These are phyloP conservation scores for Crenuchus spilurus DNA, from an alignment of 2,797 vertebrate genomes.

Conservation along the genomic window DNA sequence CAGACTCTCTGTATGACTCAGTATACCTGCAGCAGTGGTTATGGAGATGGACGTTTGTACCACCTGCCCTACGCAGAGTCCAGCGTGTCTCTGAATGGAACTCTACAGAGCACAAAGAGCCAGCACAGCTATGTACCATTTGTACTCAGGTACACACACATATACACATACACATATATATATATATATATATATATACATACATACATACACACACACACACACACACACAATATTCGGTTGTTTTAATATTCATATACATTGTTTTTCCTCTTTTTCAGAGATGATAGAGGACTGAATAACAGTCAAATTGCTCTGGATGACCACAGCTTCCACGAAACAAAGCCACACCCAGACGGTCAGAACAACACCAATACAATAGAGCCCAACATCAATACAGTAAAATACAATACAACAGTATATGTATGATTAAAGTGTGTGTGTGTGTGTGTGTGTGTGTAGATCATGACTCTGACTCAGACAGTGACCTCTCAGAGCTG, in stretches of 20 bases:
- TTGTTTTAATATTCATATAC: neutral
- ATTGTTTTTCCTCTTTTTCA: constrained; percentile 60
- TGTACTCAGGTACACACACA: constrained; percentile 79
- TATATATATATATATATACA: neutral
- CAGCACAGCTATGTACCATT: constrained; percentile 95
- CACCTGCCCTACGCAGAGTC: constrained; percentile 86
- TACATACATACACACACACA: neutral
- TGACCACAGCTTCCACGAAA: constrained; percentile 81
- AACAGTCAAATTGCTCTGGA: constrained; percentile 80
- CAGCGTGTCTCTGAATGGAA: constrained; percentile 86
- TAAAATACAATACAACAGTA: no score
- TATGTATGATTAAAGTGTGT: no score
- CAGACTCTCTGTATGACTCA: constrained; percentile 2
- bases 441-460: constrained; percentile 28
- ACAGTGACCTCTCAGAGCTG: constrained; percentile 89
- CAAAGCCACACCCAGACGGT: constrained; percentile 81
- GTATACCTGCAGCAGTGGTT: constrained; percentile 83
- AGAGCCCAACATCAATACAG: no score
- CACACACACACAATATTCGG: neutral
- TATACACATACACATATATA: neutral
- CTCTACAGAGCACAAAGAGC: constrained; percentile 90
- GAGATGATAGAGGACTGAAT: constrained; percentile 84
- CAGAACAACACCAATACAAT: constrained; percentile 25
- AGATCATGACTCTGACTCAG: constrained; percentile 90
- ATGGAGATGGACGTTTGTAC: constrained; percentile 82